Evolutionary conservation across 2,888 invertebrate genomes (phyloP), one percentile per base, ranked within the genome.

Genomic region (Perizoma flavofasciatum): DNA sequence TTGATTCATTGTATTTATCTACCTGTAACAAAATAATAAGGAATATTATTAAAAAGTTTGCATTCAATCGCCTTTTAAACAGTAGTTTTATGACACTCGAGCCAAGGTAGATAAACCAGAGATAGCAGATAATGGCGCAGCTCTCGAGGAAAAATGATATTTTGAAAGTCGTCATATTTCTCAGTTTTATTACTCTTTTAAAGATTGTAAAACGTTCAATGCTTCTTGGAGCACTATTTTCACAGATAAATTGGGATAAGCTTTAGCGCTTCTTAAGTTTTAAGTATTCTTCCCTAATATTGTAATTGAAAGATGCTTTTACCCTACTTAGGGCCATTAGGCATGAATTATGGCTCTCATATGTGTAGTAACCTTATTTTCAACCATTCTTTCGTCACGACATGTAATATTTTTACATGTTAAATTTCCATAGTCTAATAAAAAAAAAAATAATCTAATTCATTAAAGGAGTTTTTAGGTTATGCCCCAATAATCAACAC

Each of bases 1-100:
- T 64, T 83, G 85, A 74, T 87, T 83, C 91, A 91, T 91, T 70
- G 48, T 78, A 62, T 46, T 51, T 53, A 55, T 48, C 34, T 53
- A 60, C 58, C 71, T 71, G 71, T 39, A 73, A 73, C 71, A 73
- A 70, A 49, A n/a, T n/a, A 59, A 5, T 65, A 56, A 63, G 51
- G 52, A 32, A 52, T 45, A 56, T 55, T 50, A 11, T 39, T 48
- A 33, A 49, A 32, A n/a, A 6, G 6, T 11, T 48, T 52, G 22
- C 48, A 48, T 43, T 37, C 41, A 11, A 33, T 9, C 33, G 44
- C 11, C 46, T 33, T 46, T 22, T 39, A 43, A 32, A 8, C 11
- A 41, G 55, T 63, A 47, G 52, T 62, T 67, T 62, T 56, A 66
- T 41, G 59, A 49, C 63, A 62, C 61, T 54, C 22, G 43, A 63